phyloP scores from a whole-genome alignment of 1,140 invertebrate species.

The Geopemphigus sp. region DNA sequence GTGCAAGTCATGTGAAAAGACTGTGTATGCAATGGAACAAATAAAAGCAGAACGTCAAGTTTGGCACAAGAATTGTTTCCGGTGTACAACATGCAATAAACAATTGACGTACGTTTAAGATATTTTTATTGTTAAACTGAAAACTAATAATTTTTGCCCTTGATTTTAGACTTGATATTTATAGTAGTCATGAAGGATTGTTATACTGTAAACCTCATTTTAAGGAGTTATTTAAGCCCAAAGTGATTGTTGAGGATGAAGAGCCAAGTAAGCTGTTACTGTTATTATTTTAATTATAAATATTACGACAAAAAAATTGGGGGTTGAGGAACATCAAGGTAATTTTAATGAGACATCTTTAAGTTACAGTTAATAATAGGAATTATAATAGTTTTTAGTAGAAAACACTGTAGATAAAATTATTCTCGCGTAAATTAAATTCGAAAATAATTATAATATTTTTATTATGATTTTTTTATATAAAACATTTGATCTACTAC shows the following conservation, averaged over 20 bases:
- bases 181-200: conserved; percentile 81
- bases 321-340: not conserved
- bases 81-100: conserved; percentile 84
- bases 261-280: conserved; percentile 62
- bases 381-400: not conserved
- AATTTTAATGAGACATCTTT: not conserved
- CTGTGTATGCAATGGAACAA: conserved; percentile 92
- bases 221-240: conserved; percentile 85
- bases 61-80: conserved; percentile 91
- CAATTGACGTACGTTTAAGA: conserved; percentile 71
- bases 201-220: conserved; percentile 93
- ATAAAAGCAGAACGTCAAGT: conserved; percentile 80
- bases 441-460: conserved; percentile 17
- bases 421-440: not conserved
- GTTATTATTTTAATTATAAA: conserved; percentile 2
- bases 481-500: conserved; percentile 16
- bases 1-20: conserved; percentile 79
- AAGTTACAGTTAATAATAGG: too few relatives aligned
- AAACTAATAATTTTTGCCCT: conserved; percentile 12
- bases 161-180: conserved; percentile 76
- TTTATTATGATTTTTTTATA: conserved; percentile 25
- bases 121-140: not conserved
- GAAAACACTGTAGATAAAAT: not conserved
- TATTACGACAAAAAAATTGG: not conserved
- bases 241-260: conserved; percentile 73